Base-by-base conservation (phyloP, 1,140 invertebrate species). In the Chrysoperla carnea region DNA sequence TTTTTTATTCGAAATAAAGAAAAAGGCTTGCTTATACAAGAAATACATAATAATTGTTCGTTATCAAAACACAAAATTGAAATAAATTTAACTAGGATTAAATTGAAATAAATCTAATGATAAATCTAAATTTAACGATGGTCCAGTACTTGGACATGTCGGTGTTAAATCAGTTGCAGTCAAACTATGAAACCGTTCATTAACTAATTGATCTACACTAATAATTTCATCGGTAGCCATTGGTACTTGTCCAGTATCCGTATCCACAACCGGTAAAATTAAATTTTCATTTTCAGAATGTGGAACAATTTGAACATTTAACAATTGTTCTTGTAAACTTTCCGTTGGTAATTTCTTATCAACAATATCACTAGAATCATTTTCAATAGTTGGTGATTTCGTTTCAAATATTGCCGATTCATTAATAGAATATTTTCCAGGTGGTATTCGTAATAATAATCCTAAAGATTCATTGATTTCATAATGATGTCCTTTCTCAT, bases 51-150 rank as follows among this genome's bases (percentile, higher is more conserved):
- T 23, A 23, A 23, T 5, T 5, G 17, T 23, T 23, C 17, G 17
- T 23, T 23, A 23, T 23, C 17, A 23, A 23, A 23, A 23, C 5
- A n/a, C n/a, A n/a, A n/a, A n/a, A n/a, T n/a, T n/a, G n/a, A 23
- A 23, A 23, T 23, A 23, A 3, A 23, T 23, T 41, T 46, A 23
- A 42, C 29, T 36, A 13, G 12, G n/a, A 43, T 29, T 28, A 43
- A 37, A 29, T 11, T 36, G 8, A 17, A 44, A 35, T 29, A 41
- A 13, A 39, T 14, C 39, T 39, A 36, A 29, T 14, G 11, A 14
- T 37, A 14, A 41, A 29, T 43, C 15, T 29, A 23, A 13, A 38
- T n/a, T 29, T 17, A 23, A 31, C 29, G 14, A 29, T 36, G 29
- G 8, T 11, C 14, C 38, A 31, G 2, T 11, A 12, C 4, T 33